Evolutionary conservation across 2,888 invertebrate species (phyloP).

Genomic region (Harpalus rufipes): DNA sequence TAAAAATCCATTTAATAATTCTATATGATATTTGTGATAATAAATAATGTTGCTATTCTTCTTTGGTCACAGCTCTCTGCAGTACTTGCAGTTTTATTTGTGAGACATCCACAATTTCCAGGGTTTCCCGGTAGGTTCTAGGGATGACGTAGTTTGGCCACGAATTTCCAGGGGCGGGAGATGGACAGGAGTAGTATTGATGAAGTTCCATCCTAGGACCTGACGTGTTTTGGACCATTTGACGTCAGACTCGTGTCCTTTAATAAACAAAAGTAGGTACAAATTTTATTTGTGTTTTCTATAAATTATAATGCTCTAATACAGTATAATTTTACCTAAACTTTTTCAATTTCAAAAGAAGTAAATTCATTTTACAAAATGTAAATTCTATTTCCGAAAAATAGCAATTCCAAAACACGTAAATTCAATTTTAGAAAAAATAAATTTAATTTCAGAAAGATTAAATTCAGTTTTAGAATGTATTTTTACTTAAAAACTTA

Average conservation of each 20-base stretch:
- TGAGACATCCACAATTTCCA: slow-evolving; percentile 23
- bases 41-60: not conserved
- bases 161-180: slow-evolving; percentile 16
- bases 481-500: not conserved
- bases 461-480: not conserved
- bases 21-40: not conserved
- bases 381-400: too few relatives aligned
- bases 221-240: slow-evolving; percentile 14
- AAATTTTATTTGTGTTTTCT: too few relatives aligned
- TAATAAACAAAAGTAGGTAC: not conserved
- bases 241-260: slow-evolving; percentile 63
- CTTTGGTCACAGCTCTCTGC: slow-evolving; percentile 12
- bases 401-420: too few relatives aligned
- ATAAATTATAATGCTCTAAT: too few relatives aligned
- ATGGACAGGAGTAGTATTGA: slow-evolving; percentile 23
- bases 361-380: too few relatives aligned
- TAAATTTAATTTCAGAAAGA: not conserved
- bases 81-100: slow-evolving; percentile 5
- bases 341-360: too few relatives aligned
- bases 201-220: not conserved
- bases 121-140: slow-evolving; percentile 8
- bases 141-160: slow-evolving; percentile 5
- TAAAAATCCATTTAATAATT: slow-evolving; percentile 20
- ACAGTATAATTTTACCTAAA: too few relatives aligned
- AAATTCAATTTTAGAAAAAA: not conserved